Evolutionary conservation across 2,888 invertebrate genomes (phyloP).

Genomic region (Sylvicola cinctus): DNA sequence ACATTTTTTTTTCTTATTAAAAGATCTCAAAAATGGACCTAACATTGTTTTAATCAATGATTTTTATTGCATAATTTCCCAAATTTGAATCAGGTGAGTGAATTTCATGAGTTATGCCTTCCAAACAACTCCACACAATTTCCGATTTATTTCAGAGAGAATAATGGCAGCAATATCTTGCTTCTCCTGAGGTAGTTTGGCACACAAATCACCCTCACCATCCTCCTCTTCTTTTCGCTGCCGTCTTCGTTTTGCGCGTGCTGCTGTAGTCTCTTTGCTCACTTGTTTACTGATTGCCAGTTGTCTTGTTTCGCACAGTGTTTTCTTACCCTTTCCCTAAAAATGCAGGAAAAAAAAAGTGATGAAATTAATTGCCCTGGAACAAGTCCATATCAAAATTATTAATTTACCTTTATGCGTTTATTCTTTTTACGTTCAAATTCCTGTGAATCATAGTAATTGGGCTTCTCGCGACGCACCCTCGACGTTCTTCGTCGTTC

Average conservation of each 20-base stretch:
- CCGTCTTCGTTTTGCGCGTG: conserved; percentile 16
- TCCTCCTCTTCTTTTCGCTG: conserved; percentile 24
- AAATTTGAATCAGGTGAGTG: too few relatives aligned
- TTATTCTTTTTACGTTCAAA: conserved; percentile 56
- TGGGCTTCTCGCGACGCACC: conserved; percentile 54
- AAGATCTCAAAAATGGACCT: too few relatives aligned
- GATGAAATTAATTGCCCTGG: conserved; percentile 2
- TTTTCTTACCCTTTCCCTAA: conserved; percentile 1
- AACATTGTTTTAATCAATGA: too few relatives aligned
- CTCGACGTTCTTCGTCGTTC: conserved; percentile 45
- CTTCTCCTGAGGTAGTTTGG: conserved; percentile 34
- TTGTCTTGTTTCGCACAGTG: conserved; percentile 1
- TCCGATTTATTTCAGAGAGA: conserved; percentile 58
- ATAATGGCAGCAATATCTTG: conserved; percentile 51
- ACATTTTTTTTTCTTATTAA: too few relatives aligned
- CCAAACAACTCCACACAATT: conserved; percentile 53
- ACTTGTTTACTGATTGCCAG: conserved; percentile 13
- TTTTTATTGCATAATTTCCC: too few relatives aligned
- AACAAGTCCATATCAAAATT: conserved; percentile 2
- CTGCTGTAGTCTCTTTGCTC: conserved; percentile 25
- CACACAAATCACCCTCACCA: conserved; percentile 22
- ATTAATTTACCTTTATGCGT: conserved; percentile 22
- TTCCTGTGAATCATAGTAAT: conserved; percentile 65
- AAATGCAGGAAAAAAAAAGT: conserved; percentile 2
- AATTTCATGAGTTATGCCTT: conserved; percentile 25